A percentile compares a stretch with the other conserved stretches of the same genome.
These are phyloP conservation scores for Achatina immaculata DNA, from an alignment of 1,140 invertebrate species.

Conservation along the genomic window DNA sequence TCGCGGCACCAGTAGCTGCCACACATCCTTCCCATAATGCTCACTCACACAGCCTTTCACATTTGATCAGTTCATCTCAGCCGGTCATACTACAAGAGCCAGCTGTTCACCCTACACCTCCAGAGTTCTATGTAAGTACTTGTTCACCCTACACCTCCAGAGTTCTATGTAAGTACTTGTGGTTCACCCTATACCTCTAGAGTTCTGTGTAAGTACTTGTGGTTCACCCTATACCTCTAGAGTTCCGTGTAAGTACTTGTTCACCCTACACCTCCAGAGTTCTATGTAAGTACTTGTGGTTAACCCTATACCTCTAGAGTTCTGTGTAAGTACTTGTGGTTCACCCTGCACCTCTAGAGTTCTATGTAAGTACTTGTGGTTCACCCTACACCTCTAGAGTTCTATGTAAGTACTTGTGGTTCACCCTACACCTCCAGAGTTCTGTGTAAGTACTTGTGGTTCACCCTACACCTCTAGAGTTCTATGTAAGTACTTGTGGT, in stretches of 20 bases:
- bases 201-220: neutral
- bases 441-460: constrained; percentile 46
- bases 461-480: constrained; percentile 35
- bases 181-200: constrained; percentile 45
- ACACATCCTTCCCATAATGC: constrained; percentile 61
- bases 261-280: constrained; percentile 53
- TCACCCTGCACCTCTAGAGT: constrained; percentile 63
- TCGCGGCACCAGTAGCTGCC: constrained; percentile 64
- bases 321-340: neutral
- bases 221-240: constrained; percentile 66
- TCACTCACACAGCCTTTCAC: constrained; percentile 43
- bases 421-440: constrained; percentile 53
- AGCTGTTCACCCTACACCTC: constrained; percentile 63
- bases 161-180: constrained; percentile 62
- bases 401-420: too few species aligned
- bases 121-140: constrained; percentile 64
- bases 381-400: too few species aligned
- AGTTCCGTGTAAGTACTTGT: constrained; percentile 44
- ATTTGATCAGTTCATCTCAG: constrained; percentile 57
- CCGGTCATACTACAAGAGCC: constrained; percentile 68
- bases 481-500: neutral
- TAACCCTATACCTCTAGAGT: constrained; percentile 35
- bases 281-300: constrained; percentile 47
- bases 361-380: constrained; percentile 14
- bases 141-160: constrained; percentile 64